These are phyloP conservation scores for Drosophila punjabiensis DNA, from an alignment of 1,140 invertebrate species.

Conservation along the genomic window DNA sequence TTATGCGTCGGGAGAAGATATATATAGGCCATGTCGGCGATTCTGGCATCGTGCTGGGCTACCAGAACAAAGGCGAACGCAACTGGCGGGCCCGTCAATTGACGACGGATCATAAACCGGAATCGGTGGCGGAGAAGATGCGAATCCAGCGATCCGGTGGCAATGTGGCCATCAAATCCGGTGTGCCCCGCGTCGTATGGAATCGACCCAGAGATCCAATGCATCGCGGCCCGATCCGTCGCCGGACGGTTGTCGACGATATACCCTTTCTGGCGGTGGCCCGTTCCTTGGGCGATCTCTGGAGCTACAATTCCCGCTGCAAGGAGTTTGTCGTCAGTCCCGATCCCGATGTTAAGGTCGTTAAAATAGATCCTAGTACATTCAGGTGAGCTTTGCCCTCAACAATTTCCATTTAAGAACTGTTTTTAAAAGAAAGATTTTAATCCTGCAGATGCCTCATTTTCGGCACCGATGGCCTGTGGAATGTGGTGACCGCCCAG, in stretches of 20 bases:
- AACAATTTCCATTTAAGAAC: too few species aligned
- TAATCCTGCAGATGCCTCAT: slow-evolving; percentile 92
- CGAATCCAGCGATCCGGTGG: slow-evolving; percentile 95
- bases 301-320: slow-evolving; percentile 97
- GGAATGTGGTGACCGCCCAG: slow-evolving; percentile 96
- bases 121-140: slow-evolving; percentile 93
- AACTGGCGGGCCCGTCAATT: slow-evolving; percentile 92
- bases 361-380: slow-evolving; percentile 92
- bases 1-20: slow-evolving; percentile 97
- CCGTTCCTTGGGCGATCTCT: slow-evolving; percentile 97
- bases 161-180: slow-evolving; percentile 95
- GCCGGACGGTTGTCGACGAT: slow-evolving; percentile 95
- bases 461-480: slow-evolving; percentile 98
- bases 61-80: slow-evolving; percentile 89
- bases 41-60: slow-evolving; percentile 96
- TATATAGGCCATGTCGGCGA: slow-evolving; percentile 99
- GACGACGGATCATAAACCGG: slow-evolving; percentile 98
- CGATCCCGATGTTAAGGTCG: slow-evolving; percentile 96
- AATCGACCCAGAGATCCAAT: slow-evolving; percentile 92
- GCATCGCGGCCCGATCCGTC: slow-evolving; percentile 91
- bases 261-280: slow-evolving; percentile 99
- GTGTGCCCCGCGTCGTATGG: slow-evolving; percentile 98
- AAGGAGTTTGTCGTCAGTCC: slow-evolving; percentile 98
- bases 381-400: slow-evolving; percentile 85
- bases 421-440: neutral